Conservation (phyloP, 2,113 vertebrate species). For the Odontesthes bonariensis region DNA sequence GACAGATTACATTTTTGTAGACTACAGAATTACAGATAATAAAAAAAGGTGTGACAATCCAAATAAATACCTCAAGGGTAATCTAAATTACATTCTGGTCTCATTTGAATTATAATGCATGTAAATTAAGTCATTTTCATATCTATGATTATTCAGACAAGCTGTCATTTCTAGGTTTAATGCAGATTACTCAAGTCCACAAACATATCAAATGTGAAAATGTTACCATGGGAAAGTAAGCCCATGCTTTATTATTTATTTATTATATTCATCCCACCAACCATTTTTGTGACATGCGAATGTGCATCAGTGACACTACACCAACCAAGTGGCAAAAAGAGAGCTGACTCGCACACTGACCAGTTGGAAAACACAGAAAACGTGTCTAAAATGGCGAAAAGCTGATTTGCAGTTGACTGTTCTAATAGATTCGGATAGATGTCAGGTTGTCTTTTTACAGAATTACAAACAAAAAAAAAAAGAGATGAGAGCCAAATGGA, state of each 20-base stretch:
- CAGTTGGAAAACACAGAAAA: too few relatives aligned
- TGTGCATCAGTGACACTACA: too few relatives aligned
- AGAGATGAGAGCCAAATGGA: too few relatives aligned
- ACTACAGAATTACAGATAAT: background rate
- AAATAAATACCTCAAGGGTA: background rate
- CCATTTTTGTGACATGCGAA: background rate
- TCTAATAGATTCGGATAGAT: too few relatives aligned
- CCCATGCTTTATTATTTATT: background rate
- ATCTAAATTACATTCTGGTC: conserved; percentile 4
- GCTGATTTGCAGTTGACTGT: too few relatives aligned
- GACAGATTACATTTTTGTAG: background rate
- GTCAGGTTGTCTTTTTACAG: too few relatives aligned
- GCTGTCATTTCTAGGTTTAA: conserved; percentile 1
- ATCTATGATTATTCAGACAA: conserved; percentile 28
- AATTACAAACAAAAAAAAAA: too few relatives aligned
- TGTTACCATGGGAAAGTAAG: background rate
- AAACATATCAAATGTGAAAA: background rate
- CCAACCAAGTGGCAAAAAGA: too few relatives aligned
- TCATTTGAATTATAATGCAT: conserved; percentile 11
- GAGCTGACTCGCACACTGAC: too few relatives aligned
- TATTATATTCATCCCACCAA: background rate
- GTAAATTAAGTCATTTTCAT: conserved; percentile 27
- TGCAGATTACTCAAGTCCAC: background rate
- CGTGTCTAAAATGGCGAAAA: too few relatives aligned
- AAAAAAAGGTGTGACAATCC: background rate